Conservation (phyloP, 2,888 invertebrate species). For the Unio pictorum region DNA sequence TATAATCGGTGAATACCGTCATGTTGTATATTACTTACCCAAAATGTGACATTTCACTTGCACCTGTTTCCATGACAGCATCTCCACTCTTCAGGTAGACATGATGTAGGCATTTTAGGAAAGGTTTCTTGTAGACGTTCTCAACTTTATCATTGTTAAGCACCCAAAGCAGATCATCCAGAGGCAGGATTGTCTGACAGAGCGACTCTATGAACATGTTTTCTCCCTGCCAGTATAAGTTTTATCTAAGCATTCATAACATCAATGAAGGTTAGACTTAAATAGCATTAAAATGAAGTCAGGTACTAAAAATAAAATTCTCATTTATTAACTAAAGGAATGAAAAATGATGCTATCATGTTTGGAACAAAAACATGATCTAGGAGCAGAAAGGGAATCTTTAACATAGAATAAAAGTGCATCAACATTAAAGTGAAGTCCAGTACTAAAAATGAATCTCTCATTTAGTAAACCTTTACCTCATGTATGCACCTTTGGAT, state of each 20-base stretch:
- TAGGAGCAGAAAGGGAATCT: too few relatives aligned
- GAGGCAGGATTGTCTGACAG: constrained; percentile 69
- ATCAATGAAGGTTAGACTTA: too few relatives aligned
- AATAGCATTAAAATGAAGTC: too few relatives aligned
- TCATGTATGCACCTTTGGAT: too few relatives aligned
- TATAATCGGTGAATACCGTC: background rate
- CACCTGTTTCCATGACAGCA: constrained; percentile 62
- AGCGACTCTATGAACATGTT: constrained; percentile 71
- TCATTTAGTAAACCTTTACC: too few relatives aligned
- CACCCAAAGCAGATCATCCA: constrained; percentile 68
- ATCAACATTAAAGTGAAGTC: too few relatives aligned
- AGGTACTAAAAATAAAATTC: too few relatives aligned
- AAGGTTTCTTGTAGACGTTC: constrained; percentile 66
- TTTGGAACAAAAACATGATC: too few relatives aligned
- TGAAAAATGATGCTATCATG: too few relatives aligned
- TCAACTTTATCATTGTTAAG: constrained; percentile 66
- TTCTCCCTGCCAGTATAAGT: constrained; percentile 59
- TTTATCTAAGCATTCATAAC: background rate
- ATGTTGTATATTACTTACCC: constrained; percentile 46
- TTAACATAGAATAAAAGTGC: too few relatives aligned
- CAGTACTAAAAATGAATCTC: too few relatives aligned
- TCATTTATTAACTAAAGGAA: too few relatives aligned
- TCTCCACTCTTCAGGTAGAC: constrained; percentile 69
- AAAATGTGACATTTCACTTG: constrained; percentile 69
- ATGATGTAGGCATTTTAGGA: constrained; percentile 68